Evolutionary conservation across 2,113 vertebrate genomes (phyloP), one percentile per base, ranked within the genome.

Genomic region (Nannospalax galili): DNA sequence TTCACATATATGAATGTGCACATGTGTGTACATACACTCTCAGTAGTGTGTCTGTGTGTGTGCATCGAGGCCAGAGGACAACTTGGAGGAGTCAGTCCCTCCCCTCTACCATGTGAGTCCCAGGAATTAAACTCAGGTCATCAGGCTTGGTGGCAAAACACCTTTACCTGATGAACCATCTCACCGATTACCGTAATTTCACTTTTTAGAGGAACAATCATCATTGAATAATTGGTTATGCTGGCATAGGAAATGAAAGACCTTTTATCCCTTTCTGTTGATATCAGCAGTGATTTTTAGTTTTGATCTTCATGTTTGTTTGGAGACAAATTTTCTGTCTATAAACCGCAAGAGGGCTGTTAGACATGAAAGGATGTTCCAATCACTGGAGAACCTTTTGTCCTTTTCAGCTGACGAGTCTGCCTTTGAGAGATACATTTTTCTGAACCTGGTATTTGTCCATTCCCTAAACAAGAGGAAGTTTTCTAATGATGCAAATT

Each of bases 281-380:
- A 78, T 92, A 64, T 65, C 40, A 69, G 6, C 65, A 32, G 22
- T 86, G 37, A 32, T 20, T 92, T 69, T 82, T 84, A 24, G 56
- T 16, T 24, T 70, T 75, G 10, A 79, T 81, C 11, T 69, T 94
- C 12, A 20, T 32, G 73, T 65, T 60, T 88, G 32, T 82, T 95
- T 70, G 87, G 79, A 84, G 84, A 91, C 79, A 92, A 93, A 93
- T 80, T 95, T 92, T 93, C 52, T 96, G 15, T 81, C 65, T 58
- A 40, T n/a, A 88, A 90, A 91, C 77, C 56, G 65, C 24, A 80
- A 40, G 82, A 85, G 45, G 7, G 0, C 74, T 77, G 22, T 73
- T 75, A 78, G 26, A 86, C 82, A 70, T 22, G 4, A 67, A 86
- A 75, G 26, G 88, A 11, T 80, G 75, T 58, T 86, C 42, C 17